Base-by-base conservation (phyloP, 2,888 invertebrate genomes). In the Parnassius apollo region DNA sequence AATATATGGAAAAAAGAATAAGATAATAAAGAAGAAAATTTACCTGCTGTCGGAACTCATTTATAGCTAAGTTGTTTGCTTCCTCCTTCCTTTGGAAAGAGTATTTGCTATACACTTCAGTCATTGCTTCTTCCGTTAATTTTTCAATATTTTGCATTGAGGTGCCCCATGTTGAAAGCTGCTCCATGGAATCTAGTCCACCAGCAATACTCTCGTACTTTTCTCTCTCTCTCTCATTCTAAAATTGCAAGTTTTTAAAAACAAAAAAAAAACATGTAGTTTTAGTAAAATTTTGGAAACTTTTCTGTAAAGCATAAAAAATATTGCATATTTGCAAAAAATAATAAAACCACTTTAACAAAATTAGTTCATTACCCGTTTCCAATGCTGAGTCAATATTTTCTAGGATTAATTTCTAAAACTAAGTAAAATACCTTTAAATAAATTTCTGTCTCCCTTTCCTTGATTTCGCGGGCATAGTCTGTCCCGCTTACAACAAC, bases 31-130 rank as follows among this genome's bases (percentile, higher is more conserved):
- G 9, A 42, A 42, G 13, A 59, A 46, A 7, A 12, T 13, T 4
- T 68, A 87, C 89, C 74, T 83, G 73, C 59, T 81, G 76, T 67
- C 83, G 88, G 70, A 77, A 86, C 4, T 74, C 77, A 75, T 87
- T 82, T n/a, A 92, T 92, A 9, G 85, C 73, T 52, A 92, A 76
- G 49, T 82, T 82, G 52, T 82, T 82, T 1, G 78, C 82, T 18
- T 87, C 84, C 50, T 87, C 87, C 56, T 83, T 89, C 67, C 70
- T 83, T 69, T 84, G 79, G 57, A 91, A 88, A 2, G 88, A 83
- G 68, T 91, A 92, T 68, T 89, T 92, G 58, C 70, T 86, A 68
- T 91, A 92, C 0, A 89, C 84, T 69, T 85, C 81, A 0, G 76
- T 84, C 86, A 89, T 85, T 12, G 88, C 88, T 69, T 88, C 87